These are phyloP conservation scores for Sylvicola fuscatus DNA, from an alignment of 2,888 invertebrate species.

Conservation along the genomic window DNA sequence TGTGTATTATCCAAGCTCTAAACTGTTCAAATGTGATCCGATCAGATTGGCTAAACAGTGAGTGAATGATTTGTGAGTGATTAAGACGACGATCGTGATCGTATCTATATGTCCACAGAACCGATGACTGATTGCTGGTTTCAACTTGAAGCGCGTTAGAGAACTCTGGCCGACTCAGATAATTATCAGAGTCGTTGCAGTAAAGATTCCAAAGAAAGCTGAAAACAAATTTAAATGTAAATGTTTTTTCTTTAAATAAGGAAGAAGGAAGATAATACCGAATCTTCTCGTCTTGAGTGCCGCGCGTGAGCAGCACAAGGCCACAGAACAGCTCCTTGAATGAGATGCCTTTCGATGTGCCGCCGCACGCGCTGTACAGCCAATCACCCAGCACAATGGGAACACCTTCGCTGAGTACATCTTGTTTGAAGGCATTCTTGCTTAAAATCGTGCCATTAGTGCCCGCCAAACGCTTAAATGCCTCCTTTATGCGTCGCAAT, in stretches of 20 bases:
- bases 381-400: constrained; percentile 64
- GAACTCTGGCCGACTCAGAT: constrained; percentile 49
- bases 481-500: constrained; percentile 63
- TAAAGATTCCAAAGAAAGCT: constrained; percentile 73
- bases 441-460: constrained; percentile 43
- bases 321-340: constrained; percentile 72
- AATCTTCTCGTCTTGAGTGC: constrained; percentile 67
- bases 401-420: constrained; percentile 73
- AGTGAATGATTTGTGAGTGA: constrained; percentile 7
- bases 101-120: constrained; percentile 10
- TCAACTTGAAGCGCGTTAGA: constrained; percentile 39
- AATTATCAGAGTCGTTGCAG: constrained; percentile 58
- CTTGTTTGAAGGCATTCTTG: constrained; percentile 57
- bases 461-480: constrained; percentile 67
- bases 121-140: constrained; percentile 26
- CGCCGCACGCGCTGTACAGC: constrained; percentile 68
- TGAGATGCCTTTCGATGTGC: constrained; percentile 57
- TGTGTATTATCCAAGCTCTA: constrained; percentile 52
- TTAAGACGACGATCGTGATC: neutral
- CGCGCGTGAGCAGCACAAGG: constrained; percentile 66
- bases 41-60: constrained; percentile 26
- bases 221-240: constrained; percentile 11
- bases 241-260: neutral
- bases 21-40: constrained; percentile 54
- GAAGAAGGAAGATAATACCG: constrained; percentile 21